Base-by-base conservation (phyloP, 1,140 invertebrate genomes). In the Adoxophyes honmai region DNA sequence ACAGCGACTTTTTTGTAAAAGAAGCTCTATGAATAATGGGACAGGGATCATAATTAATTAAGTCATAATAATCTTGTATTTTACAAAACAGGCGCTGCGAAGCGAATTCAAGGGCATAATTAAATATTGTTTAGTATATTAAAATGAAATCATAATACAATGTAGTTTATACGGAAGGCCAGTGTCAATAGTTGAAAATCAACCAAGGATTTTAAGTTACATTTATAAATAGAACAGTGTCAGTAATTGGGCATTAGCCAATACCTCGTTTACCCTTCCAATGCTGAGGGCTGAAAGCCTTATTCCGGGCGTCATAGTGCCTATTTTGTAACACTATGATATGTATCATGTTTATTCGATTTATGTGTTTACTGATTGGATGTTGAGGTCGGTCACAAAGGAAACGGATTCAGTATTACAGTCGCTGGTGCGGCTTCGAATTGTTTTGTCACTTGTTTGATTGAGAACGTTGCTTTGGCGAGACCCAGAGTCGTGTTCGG, bases 1-100 rank as follows among this genome's bases (percentile, higher is more conserved):
- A 52, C 14, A 7, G 13, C 36, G 51, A 57, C 48, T 52, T 42
- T 66, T 61, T 57, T 51, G 57, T 54, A 57, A 60, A 65, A 54
- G 59, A 28, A 37, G 36, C 37, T 8, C 16, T 13, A 28, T 14
- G 15, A 13, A 48, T 48, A 33, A 1, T 21, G n/a, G 18, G 42
- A n/a, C 21, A 33, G 18, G 21, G 42, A 33, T 44, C 18, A 48
- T 28, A 28, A 39, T 48, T 48, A 33, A 48, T 48, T 11, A 48
- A 11, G n/a, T 21, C 18, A 48, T 48, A 15, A 28, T 48, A 13
- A 48, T 4, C 16, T 13, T 10, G 18, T 48, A 16, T 33, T 48
- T 48, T 48, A 48, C 42, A 28, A 48, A 10, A 14, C 42, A 28
- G 28, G 14, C 18, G n/a, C 11, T 11, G 28, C 21, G 11, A 28